Conservation (phyloP, 2,113 vertebrate genomes). For the Mormoops blainvillei region DNA sequence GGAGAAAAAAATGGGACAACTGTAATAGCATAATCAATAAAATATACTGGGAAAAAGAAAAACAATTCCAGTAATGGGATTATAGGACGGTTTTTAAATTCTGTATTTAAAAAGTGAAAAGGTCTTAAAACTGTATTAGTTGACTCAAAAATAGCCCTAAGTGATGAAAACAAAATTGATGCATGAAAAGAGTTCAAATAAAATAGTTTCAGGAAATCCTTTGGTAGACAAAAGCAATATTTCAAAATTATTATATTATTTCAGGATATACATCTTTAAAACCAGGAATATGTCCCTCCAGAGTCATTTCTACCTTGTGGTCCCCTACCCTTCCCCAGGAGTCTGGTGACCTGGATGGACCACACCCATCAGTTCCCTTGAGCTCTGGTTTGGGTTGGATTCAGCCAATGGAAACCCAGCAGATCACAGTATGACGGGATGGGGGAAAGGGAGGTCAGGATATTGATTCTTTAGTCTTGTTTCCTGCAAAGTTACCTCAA, state of each 20-base stretch:
- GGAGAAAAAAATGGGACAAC: too few species aligned
- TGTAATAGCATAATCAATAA: too few species aligned
- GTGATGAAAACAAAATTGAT: neutral
- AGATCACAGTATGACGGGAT: neutral
- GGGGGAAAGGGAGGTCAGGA: neutral
- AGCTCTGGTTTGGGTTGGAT: neutral
- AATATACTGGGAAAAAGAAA: neutral
- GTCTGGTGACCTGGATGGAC: too few species aligned
- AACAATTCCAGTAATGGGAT: neutral
- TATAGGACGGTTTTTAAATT: neutral
- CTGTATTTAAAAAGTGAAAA: neutral
- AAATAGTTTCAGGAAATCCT: neutral
- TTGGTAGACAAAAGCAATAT: neutral
- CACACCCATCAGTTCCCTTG: too few species aligned
- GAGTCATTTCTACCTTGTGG: neutral
- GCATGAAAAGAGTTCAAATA: neutral
- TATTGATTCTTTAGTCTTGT: neutral
- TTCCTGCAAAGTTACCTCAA: neutral
- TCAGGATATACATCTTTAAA: neutral
- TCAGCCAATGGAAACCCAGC: neutral
- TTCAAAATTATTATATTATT: neutral
- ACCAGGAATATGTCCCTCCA: neutral
- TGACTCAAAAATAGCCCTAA: neutral
- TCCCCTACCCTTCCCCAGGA: neutral
- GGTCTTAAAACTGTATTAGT: neutral